phyloP scores from a whole-genome alignment of 1,140 invertebrate genomes.

The Spodoptera litura region DNA sequence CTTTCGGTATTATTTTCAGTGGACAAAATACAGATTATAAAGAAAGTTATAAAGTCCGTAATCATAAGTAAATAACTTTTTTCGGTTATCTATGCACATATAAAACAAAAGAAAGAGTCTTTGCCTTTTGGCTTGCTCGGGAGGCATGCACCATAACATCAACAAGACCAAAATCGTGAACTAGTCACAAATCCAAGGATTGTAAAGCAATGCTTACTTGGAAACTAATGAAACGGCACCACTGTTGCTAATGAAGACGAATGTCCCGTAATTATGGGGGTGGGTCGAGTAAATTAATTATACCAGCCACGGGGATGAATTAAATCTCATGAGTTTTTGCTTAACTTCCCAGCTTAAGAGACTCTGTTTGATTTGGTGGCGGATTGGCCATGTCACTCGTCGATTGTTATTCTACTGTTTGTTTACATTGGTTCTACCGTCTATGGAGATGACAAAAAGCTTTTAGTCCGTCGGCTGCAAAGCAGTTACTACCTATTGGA shows the following conservation, averaged over 20 bases:
- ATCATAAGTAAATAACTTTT: no score
- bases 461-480: no score
- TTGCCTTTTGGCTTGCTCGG: no score
- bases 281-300: constrained; percentile 31
- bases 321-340: constrained; percentile 15
- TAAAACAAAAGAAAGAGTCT: no score
- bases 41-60: no score
- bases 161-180: neutral
- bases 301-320: constrained; percentile 15
- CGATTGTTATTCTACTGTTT: no score
- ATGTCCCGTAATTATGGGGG: constrained; percentile 37
- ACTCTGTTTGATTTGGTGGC: neutral
- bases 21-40: no score
- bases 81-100: no score
- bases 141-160: neutral
- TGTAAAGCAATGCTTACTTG: neutral
- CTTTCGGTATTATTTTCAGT: no score
- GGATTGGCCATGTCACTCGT: neutral
- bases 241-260: constrained; percentile 36
- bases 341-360: neutral
- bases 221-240: constrained; percentile 36
- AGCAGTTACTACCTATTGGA: no score
- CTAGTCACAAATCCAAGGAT: neutral
- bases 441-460: no score
- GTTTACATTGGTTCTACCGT: no score